Evolutionary conservation across 2,888 invertebrate species (phyloP), one percentile per base, ranked within the genome.

Genomic region (Ochropleura leucogaster): DNA sequence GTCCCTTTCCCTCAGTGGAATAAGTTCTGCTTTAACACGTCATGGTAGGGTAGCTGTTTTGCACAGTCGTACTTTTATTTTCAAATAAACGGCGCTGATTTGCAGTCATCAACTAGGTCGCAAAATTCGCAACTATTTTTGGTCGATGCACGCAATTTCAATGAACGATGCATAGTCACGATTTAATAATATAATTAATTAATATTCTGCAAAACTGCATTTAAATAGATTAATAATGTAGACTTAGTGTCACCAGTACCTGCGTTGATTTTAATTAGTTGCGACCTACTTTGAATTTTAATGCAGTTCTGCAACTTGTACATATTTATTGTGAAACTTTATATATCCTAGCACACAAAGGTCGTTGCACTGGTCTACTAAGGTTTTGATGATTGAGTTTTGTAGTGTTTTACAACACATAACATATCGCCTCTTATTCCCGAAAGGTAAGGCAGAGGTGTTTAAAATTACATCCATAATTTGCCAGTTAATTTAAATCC

Each of bases 251-350:
- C 66, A n/a, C 55, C 51, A 18, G 72, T 83, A 72, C 80, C 83
- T 84, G 84, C 30, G 65, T 69, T 84, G 69, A 66, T 60, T 83
- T 72, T 80, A 83, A 84, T 84, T 67, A 76, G 72, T 72, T 49
- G 47, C 69, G 70, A 75, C 30, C 71, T 74, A 84, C 64, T 76
- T 78, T 80, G 77, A 75, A 84, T 84, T 72, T 69, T 68, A 85
- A 75, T 78, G 77, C 62, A 74, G 64, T 8, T 51, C 65, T 66
- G 51, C 70, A 65, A 74, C 60, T 66, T 44, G 40, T 57, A 63
- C 20, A 9, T 67, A 63, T 72, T 70, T 72, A 77, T 80, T 84
- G 74, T 74, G 73, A 44, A 68, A 76, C 65, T 77, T 65, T 65
- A 7, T 44, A 44, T 71, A 12, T 47, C 18, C 14, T 57, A 66